Base-by-base conservation (phyloP, 37 sponge, comb jelly and placozoan genomes). In the Eunapius fragilis region DNA sequence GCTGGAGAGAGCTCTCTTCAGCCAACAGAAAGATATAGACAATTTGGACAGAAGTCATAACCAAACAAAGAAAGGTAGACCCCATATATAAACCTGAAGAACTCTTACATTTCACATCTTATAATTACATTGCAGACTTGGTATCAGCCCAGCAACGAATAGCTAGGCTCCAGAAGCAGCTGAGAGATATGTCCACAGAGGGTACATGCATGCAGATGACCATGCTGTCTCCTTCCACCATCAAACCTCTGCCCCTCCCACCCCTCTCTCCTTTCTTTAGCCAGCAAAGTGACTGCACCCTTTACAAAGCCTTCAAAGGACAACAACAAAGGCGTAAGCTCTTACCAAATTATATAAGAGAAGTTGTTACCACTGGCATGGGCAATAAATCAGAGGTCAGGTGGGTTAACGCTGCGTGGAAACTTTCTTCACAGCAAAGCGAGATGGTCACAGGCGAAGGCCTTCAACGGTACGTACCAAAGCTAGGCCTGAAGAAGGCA, bases 1-100 rank as follows among this genome's bases (percentile, higher is more conserved):
- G 25, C 31, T 89, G 73, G 89, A 89, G 80, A 89, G 84, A 49
- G 25, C 50, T 23, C 71, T 89, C 31, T 26, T 84, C 14, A 25
- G 68, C 38, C 85, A 85, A 31, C 85, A 85, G 71, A 76, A 77
- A 35, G 85, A 85, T n/a, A 74, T 85, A 14, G 28, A 37, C 33
- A 77, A 32, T 22, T 24, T 85, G 22, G 72, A 85, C 19, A 75
- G 75, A 68, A 70, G 28, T 12, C 33, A 68, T 26, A 35, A 9
- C 31, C 31, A 36, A 5, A 85, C 85, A 6, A 85, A 85, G 37
- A 13, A 69, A 85, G 85, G 85, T 85, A 2, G 19, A n/a, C 10
- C 3, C 41, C 41, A 41, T 41, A 33, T 31, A 72, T 72, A 17
- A 25, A 72, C 34, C 7, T 41, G 6, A 41, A 47, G 4, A 4